Base-by-base conservation (phyloP, 2,797 vertebrate genomes). In the Tolypeutes matacus region DNA sequence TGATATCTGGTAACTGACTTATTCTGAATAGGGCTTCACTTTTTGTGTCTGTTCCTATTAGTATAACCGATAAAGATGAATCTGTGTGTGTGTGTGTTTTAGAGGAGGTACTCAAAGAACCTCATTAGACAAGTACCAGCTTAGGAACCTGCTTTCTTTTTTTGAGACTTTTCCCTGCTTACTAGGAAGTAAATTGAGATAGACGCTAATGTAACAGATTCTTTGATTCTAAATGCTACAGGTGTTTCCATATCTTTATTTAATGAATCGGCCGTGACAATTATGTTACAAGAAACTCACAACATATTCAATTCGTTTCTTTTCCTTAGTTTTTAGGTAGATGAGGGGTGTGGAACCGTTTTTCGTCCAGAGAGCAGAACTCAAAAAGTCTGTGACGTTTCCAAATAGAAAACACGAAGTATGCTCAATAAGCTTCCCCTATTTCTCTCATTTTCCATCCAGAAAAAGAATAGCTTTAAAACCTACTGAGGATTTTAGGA, bases 191-290 rank as follows among this genome's bases (percentile, higher is more conserved):
- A 83, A 89, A 87, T 29, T 29, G 73, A 53, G 53, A 87, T 34
- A 58, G 69, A 85, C 49, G 5, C 60, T 64, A 73, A 70, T 72
- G n/a, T 82, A 73, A 84, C 72, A 86, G 17, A n/a, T 7, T 51
- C 23, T 67, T 94, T 56, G 12, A 85, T 53, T 95, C 58, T 69
- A 82, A 93, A 78, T 70, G 23, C 56, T 87, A 39, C n/a, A 82
- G 21, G 14, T 21, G n/a, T 83, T 87, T 92, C 58, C 10, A n/a
- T 25, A 46, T 93, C 69, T 53, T 34, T 90, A 94, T 58, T 86
- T 84, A 83, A 34, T 92, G 62, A 93, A 94, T 77, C 39, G 70
- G 36, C 75, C 84, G 39, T 36, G 8, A 75, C 83, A 60, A 51
- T 93, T 46, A 65, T 42, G 31, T 34, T 69, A 58, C 1, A 77